Evolutionary conservation across 1,140 invertebrate species (phyloP).

Genomic region (Bacillus rossius): DNA sequence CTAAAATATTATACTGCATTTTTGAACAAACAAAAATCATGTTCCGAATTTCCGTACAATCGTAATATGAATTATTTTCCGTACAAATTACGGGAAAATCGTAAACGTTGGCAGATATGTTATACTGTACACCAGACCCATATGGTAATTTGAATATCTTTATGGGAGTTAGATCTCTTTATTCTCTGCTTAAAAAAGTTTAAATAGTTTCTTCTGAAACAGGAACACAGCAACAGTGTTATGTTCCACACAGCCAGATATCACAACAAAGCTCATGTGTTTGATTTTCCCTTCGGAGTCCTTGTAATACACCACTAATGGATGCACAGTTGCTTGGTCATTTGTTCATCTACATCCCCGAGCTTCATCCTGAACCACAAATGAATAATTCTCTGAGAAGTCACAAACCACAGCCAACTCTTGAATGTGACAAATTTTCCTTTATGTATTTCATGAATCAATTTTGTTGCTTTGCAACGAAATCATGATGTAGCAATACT

Average conservation of each 20-base stretch:
- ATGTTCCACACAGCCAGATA: neutral
- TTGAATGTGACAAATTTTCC: conserved; percentile 5
- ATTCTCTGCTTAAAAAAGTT: conserved; percentile 28
- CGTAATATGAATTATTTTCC: too few species aligned
- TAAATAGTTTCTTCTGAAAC: too few species aligned
- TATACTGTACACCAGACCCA: too few species aligned
- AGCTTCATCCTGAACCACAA: conserved; percentile 25
- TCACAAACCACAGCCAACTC: conserved; percentile 19
- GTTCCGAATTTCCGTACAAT: too few species aligned
- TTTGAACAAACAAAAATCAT: too few species aligned
- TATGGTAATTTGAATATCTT: too few species aligned
- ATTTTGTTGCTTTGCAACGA: conserved; percentile 8
- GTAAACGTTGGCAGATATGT: too few species aligned
- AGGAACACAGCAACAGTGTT: too few species aligned
- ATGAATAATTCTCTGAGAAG: conserved; percentile 29
- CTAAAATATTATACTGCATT: too few species aligned
- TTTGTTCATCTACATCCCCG: conserved; percentile 25
- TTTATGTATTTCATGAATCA: conserved; percentile 8
- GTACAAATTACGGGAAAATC: too few species aligned
- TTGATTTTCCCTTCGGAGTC: conserved; percentile 3
- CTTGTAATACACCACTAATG: conserved; percentile 22
- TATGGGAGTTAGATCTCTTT: too few species aligned
- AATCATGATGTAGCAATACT: conserved; percentile 7
- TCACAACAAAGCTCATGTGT: conserved; percentile 1
- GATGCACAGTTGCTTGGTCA: conserved; percentile 26